Evolutionary conservation across 1,140 invertebrate genomes (phyloP).

Genomic region (Agrypnia vestita): DNA sequence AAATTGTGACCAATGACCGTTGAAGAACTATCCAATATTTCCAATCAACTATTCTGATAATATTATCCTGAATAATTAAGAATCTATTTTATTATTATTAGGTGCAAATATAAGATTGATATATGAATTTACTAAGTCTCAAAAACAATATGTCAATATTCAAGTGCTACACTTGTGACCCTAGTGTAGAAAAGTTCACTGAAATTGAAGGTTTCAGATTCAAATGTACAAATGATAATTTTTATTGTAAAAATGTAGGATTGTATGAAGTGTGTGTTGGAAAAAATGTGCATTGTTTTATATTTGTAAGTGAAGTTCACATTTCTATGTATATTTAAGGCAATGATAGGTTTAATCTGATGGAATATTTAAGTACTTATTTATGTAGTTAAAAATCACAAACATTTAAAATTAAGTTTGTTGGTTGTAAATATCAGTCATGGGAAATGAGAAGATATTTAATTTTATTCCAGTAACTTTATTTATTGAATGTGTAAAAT

Average conservation of each 20-base stretch:
- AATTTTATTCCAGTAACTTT: slow-evolving; percentile 34
- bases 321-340: slow-evolving; percentile 10
- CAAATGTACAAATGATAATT: slow-evolving; percentile 37
- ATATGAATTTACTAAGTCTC: too few relatives aligned
- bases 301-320: slow-evolving; percentile 9
- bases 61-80: too few relatives aligned
- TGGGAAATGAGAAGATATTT: slow-evolving; percentile 20
- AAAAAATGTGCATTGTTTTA: slow-evolving; percentile 15
- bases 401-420: slow-evolving; percentile 20
- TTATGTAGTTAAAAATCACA: slow-evolving; percentile 1
- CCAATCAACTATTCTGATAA: too few relatives aligned
- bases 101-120: too few relatives aligned
- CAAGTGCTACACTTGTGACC: too few relatives aligned
- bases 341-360: neutral
- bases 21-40: too few relatives aligned
- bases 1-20: too few relatives aligned
- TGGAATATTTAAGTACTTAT: slow-evolving; percentile 25
- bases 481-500: slow-evolving; percentile 45
- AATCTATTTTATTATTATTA: too few relatives aligned
- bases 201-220: slow-evolving; percentile 18
- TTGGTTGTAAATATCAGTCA: slow-evolving; percentile 42
- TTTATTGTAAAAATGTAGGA: slow-evolving; percentile 5
- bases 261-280: neutral
- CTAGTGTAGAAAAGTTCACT: neutral
- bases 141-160: too few relatives aligned